Base-by-base conservation (phyloP, 37 sponge, comb jelly and placozoan genomes). In the Dysidea cf. avara region DNA sequence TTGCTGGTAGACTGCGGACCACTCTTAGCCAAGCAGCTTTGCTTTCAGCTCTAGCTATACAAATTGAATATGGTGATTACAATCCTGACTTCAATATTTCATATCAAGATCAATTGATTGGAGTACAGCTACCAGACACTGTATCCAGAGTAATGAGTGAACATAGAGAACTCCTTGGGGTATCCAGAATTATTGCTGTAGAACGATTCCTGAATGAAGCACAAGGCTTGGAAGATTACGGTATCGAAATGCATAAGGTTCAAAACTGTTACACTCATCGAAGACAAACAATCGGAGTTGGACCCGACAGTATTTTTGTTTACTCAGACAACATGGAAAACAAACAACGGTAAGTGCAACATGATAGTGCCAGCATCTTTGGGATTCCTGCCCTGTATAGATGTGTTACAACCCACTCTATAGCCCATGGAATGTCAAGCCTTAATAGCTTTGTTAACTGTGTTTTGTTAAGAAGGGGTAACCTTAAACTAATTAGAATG, bases 51-150 rank as follows among this genome's bases (percentile, higher is more conserved):
- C 84, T 83, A 40, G 70, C 80, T 2, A 69, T 81, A 16, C 90
- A 89, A 61, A 56, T 83, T 6, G 90, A 89, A 53, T 59, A 69
- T 0, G 90, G 90, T 18, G 90, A 89, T 64, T 89, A 75, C 38
- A 40, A 54, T 1, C 17, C 69, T 3, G 66, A 53, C 59, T 36
- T 56, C 31, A 36, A 87, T 37, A 71, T 82, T 73, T 35, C 61
- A n/a, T 71, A 78, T 24, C 72, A 66, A 54, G 61, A 72, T 20
- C 47, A 40, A 26, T 59, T 58, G 20, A 40, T n/a, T 7, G 28
- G 51, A 2, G 28, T 37, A 3, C 71, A 61, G 22, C 69, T 31
- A 29, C 72, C 68, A 24, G 81, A 68, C 64, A n/a, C 61, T 59
- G 79, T 64, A 11, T 73, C 57, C 7, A 43, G 69, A 22, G 69